Evolutionary conservation across 1,140 invertebrate genomes (phyloP).

Genomic region (Argopecten irradians): DNA sequence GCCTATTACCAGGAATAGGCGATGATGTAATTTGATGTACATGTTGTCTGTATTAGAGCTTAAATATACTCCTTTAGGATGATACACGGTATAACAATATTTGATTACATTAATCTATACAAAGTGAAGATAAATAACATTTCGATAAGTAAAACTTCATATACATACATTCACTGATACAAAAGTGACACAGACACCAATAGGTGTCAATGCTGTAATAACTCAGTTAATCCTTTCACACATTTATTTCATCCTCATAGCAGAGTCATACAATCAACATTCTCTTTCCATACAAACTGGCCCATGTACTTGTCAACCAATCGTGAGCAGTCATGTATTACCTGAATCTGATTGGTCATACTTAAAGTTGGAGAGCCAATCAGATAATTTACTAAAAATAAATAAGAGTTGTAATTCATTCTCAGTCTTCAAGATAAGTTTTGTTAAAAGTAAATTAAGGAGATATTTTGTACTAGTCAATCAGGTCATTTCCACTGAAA

Average conservation of each 20-base stretch:
- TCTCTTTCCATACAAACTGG: not conserved
- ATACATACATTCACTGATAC: not conserved
- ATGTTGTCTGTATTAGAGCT: no score
- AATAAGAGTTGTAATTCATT: not conserved
- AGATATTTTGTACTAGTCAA: no score
- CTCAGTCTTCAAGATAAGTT: not conserved
- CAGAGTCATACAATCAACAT: not conserved
- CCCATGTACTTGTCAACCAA: not conserved
- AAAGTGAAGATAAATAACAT: not conserved
- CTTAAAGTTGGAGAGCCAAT: not conserved
- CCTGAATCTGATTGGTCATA: not conserved
- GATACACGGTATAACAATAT: not conserved
- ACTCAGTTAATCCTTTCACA: not conserved
- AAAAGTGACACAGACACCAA: not conserved
- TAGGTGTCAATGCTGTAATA: not conserved
- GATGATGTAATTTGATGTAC: no score
- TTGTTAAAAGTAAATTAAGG: not conserved
- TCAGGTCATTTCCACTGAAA: not conserved
- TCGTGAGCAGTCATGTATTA: not conserved
- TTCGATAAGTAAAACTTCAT: not conserved
- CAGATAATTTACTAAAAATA: not conserved
- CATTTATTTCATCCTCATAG: not conserved
- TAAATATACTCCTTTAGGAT: not conserved
- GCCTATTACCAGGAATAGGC: no score
- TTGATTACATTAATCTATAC: slow-evolving; percentile 23